These are phyloP conservation scores for Dicranocentrus wangi DNA, from an alignment of 2,888 invertebrate species.

Conservation along the genomic window DNA sequence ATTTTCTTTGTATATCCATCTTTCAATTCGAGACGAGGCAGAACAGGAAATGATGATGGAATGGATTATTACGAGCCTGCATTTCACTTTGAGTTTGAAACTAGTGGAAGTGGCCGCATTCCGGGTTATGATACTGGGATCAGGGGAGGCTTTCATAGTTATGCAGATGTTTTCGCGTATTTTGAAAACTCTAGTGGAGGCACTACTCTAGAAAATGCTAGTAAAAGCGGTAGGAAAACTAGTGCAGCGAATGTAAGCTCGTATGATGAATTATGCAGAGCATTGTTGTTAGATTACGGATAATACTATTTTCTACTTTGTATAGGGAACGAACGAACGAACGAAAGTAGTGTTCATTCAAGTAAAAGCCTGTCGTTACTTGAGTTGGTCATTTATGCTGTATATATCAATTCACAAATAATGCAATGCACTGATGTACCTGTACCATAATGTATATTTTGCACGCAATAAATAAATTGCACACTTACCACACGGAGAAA, in stretches of 20 bases:
- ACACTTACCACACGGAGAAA: conserved; percentile 7
- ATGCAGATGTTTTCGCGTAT: conserved; percentile 48
- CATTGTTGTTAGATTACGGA: conserved; percentile 47
- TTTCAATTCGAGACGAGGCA: conserved; percentile 24
- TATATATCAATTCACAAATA: neutral
- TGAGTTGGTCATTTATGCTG: neutral
- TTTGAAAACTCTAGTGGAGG: neutral
- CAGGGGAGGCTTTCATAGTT: conserved; percentile 59
- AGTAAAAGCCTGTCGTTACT: neutral
- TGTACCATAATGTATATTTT: conserved; percentile 34
- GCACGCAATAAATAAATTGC: conserved; percentile 41
- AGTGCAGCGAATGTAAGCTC: conserved; percentile 30
- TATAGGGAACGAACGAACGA: too few relatives aligned
- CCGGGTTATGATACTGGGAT: conserved; percentile 48
- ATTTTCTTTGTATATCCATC: conserved; percentile 61
- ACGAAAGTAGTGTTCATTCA: neutral
- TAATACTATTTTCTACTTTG: conserved; percentile 13
- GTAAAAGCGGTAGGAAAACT: neutral
- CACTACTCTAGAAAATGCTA: neutral
- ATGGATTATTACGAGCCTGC: conserved; percentile 61
- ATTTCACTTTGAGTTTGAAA: conserved; percentile 50
- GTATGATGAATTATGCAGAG: conserved; percentile 61
- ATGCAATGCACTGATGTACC: conserved; percentile 12
- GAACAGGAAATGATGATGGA: conserved; percentile 44
- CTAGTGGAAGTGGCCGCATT: neutral